A percentile compares a stretch with the other conserved stretches of the same genome.
Evolutionary conservation across 1,140 invertebrate species (phyloP).

Genomic region (Danaus plexippus): DNA sequence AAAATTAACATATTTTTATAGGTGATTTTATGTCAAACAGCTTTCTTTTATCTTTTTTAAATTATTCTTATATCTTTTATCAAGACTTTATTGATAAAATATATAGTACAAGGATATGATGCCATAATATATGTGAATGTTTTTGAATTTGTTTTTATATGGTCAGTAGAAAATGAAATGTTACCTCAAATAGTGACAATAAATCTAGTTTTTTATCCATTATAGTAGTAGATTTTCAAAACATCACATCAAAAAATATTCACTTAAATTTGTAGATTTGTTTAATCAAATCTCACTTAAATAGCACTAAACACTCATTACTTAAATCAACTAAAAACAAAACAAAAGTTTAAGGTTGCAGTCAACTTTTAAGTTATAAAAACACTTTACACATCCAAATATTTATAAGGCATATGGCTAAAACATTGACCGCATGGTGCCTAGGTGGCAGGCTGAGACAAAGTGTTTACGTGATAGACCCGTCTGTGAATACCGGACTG

Average conservation of each 20-base stretch:
- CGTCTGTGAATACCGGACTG: constrained; percentile 22
- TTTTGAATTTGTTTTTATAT: neutral
- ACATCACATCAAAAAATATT: constrained; percentile 39
- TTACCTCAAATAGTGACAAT: constrained; percentile 68
- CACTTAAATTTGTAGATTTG: constrained; percentile 13
- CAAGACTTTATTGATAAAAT: neutral
- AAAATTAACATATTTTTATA: neutral
- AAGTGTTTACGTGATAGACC: constrained; percentile 44
- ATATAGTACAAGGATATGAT: neutral
- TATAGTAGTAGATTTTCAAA: constrained; percentile 42
- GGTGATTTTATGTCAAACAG: neutral
- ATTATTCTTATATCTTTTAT: neutral
- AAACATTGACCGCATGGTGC: constrained; percentile 63
- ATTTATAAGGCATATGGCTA: constrained; percentile 54
- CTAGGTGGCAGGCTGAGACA: constrained; percentile 44
- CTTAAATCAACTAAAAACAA: no score
- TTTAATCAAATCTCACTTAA: constrained; percentile 5
- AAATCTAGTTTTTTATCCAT: constrained; percentile 70
- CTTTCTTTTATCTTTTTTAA: constrained; percentile 3
- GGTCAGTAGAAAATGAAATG: constrained; percentile 5
- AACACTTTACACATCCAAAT: constrained; percentile 18
- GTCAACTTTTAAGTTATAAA: constrained; percentile 17
- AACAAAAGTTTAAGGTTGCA: neutral
- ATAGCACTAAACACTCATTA: constrained; percentile 3
- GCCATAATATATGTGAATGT: neutral